Conservation (phyloP, 2,113 vertebrate species). For the Sylvia atricapilla region DNA sequence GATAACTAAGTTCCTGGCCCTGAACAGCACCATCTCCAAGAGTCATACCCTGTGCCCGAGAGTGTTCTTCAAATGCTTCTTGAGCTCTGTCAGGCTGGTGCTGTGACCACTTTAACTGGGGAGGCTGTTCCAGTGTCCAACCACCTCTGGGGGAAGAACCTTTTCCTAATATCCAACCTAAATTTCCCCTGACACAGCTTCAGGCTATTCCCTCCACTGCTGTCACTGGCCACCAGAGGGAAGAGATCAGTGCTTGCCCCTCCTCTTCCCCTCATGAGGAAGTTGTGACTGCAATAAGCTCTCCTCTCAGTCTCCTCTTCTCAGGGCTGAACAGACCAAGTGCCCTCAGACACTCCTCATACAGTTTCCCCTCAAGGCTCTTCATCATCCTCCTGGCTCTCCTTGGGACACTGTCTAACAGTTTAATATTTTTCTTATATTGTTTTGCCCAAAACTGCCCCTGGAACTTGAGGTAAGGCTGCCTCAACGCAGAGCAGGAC, state of each 20-base stretch:
- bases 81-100: neutral
- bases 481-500: fast-evolving
- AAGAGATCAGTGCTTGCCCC: neutral
- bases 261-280: neutral
- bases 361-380: fast-evolving
- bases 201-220: neutral
- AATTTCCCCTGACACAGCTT: neutral
- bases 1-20: neutral
- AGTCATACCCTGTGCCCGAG: neutral
- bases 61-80: fast-evolving
- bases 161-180: neutral
- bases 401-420: neutral
- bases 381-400: neutral
- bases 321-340: neutral
- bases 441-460: fast-evolving
- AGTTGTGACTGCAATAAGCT: neutral
- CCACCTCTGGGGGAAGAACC: fast-evolving
- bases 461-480: fast-evolving
- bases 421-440: neutral
- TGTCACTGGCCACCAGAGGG: neutral
- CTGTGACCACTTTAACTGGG: neutral
- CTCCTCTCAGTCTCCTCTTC: neutral
- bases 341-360: neutral
- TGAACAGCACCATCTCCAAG: neutral
- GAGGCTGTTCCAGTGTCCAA: fast-evolving